Conservation (phyloP, 2,113 vertebrate species). For the Phyllopteryx taeniolatus region DNA sequence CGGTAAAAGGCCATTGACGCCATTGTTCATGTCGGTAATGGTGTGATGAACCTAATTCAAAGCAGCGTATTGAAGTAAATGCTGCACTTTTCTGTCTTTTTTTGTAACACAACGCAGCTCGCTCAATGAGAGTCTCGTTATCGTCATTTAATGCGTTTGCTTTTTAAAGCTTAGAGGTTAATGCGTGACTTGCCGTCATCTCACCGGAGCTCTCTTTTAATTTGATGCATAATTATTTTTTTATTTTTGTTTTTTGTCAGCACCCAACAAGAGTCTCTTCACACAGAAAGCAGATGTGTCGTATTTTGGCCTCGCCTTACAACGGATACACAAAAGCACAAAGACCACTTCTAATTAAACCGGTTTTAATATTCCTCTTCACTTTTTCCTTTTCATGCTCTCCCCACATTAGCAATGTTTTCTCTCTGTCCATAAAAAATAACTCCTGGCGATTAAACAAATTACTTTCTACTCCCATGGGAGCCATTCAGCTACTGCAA, state of each 20-base stretch:
- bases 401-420: slow-evolving; percentile 34
- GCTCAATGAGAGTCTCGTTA: slow-evolving; percentile 74
- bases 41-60: slow-evolving; percentile 58
- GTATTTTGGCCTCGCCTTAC: slow-evolving; percentile 46
- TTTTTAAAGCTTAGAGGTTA: slow-evolving; percentile 76
- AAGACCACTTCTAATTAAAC: slow-evolving; percentile 57
- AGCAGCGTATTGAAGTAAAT: slow-evolving; percentile 52
- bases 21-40: slow-evolving; percentile 59
- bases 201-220: slow-evolving; percentile 68
- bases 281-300: slow-evolving; percentile 48
- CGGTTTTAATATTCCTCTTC: slow-evolving; percentile 44
- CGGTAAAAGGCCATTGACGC: slow-evolving; percentile 47
- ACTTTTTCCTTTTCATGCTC: slow-evolving; percentile 14
- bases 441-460: slow-evolving; percentile 67
- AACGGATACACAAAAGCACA: slow-evolving; percentile 49
- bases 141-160: slow-evolving; percentile 73
- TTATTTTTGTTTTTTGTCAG: slow-evolving; percentile 32
- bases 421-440: slow-evolving; percentile 52
- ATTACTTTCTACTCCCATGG: slow-evolving; percentile 57
- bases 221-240: slow-evolving; percentile 67
- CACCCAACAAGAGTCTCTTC: slow-evolving; percentile 56
- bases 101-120: slow-evolving; percentile 57
- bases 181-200: slow-evolving; percentile 68
- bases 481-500: slow-evolving; percentile 52
- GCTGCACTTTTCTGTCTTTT: slow-evolving; percentile 45